These are phyloP conservation scores for Saxidomus purpurata DNA, from an alignment of 1,140 invertebrate species.

Conservation along the genomic window DNA sequence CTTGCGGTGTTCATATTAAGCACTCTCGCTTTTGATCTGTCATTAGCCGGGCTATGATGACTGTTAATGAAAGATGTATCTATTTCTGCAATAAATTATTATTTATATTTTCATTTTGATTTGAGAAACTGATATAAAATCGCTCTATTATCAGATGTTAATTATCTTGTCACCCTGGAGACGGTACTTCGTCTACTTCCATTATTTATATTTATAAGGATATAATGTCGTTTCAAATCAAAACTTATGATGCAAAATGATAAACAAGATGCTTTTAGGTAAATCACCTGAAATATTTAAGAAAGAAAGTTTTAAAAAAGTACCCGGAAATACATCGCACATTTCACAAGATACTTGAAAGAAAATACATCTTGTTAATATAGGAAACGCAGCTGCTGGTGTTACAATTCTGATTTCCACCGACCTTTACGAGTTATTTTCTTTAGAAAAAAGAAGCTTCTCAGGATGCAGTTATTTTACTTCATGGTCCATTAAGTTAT, in stretches of 20 bases:
- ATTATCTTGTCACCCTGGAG: constrained; percentile 22
- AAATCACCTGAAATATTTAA: no score
- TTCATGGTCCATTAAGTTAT: no score
- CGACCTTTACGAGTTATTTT: no score
- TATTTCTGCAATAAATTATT: constrained; percentile 34
- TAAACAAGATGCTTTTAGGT: not conserved
- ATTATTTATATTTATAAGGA: not conserved
- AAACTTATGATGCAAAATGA: not conserved
- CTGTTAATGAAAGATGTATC: constrained; percentile 24
- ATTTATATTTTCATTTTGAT: constrained; percentile 46
- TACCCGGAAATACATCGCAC: no score
- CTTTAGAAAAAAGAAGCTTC: no score
- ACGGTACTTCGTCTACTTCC: not conserved
- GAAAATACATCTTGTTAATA: no score
- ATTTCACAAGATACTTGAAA: no score
- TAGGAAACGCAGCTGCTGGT: no score
- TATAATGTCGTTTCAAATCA: constrained; percentile 8
- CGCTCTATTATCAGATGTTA: constrained; percentile 16
- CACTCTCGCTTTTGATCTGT: constrained; percentile 23
- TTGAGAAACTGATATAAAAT: constrained; percentile 29
- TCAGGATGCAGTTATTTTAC: no score
- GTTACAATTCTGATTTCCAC: no score
- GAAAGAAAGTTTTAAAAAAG: no score
- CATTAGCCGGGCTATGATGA: not conserved
- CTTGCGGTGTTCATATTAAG: not conserved